These are phyloP conservation scores for Hartigia nigra DNA, from an alignment of 2,888 invertebrate species.

Conservation along the genomic window DNA sequence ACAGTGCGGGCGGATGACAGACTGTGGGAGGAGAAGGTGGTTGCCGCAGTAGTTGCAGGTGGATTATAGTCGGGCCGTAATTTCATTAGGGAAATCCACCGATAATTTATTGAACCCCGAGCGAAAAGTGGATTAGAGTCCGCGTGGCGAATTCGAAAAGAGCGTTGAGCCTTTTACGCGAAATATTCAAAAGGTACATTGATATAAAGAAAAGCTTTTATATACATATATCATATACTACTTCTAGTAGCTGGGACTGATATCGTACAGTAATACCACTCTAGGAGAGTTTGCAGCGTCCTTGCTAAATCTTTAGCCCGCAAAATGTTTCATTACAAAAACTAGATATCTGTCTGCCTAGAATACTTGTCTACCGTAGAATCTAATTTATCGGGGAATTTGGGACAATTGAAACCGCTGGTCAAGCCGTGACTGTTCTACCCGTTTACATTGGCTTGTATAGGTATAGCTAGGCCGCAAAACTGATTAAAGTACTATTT, in stretches of 20 bases:
- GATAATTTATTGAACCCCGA: background rate
- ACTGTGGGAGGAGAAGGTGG: background rate
- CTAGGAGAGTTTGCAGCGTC: background rate
- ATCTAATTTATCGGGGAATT: background rate
- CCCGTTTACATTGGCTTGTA: background rate
- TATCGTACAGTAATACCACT: background rate
- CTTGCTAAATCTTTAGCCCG: background rate
- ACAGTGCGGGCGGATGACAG: background rate
- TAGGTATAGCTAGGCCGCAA: background rate
- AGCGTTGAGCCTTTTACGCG: background rate
- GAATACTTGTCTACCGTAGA: background rate
- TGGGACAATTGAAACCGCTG: background rate
- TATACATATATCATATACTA: no score
- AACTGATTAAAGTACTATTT: conserved; percentile 41
- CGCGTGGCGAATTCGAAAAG: background rate
- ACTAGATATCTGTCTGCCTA: background rate
- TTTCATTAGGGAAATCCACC: background rate
- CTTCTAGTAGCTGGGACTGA: background rate
- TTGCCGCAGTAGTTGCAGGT: background rate
- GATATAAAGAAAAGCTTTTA: background rate
- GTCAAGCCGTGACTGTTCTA: background rate
- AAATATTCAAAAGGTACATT: background rate
- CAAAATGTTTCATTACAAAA: background rate
- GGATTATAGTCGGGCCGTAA: background rate
- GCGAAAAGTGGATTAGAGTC: background rate